Conservation (phyloP, 2,113 vertebrate genomes). For the Octodon degus region DNA sequence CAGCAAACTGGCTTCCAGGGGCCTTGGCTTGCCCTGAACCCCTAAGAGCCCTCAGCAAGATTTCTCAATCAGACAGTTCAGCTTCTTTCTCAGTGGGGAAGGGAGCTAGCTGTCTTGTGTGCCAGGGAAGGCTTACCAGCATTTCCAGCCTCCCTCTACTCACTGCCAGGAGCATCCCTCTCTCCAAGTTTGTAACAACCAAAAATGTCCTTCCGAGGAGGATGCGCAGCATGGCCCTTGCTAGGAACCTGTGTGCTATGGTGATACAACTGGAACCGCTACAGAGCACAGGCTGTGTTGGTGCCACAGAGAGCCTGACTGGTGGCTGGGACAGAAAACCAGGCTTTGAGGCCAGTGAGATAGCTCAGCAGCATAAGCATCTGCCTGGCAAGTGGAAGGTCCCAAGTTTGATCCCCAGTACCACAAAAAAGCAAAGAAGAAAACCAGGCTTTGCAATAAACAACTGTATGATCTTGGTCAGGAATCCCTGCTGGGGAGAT, state of each 20-base stretch:
- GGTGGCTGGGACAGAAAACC: not conserved
- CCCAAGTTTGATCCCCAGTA: too few relatives aligned
- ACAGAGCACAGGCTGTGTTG: not conserved
- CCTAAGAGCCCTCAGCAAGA: not conserved
- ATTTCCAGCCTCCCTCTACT: not conserved
- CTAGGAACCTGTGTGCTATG: not conserved
- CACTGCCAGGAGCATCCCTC: not conserved
- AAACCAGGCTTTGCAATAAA: not conserved
- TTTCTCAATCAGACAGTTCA: not conserved
- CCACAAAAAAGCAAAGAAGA: not conserved
- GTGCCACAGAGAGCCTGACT: not conserved
- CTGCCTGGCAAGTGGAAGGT: too few relatives aligned
- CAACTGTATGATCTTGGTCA: not conserved
- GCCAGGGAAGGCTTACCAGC: not conserved
- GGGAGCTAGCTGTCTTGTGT: too few relatives aligned
- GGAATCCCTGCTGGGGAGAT: not conserved
- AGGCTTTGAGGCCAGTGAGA: too few relatives aligned
- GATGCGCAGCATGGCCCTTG: not conserved
- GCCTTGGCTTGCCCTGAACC: not conserved
- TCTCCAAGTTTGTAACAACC: not conserved
- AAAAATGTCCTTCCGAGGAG: not conserved
- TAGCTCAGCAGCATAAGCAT: too few relatives aligned
- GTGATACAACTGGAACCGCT: too few relatives aligned
- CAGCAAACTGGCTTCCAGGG: not conserved
- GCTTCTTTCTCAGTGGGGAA: not conserved